Evolutionary conservation across 2,888 invertebrate species (phyloP).

Genomic region (Agrochola circellaris): DNA sequence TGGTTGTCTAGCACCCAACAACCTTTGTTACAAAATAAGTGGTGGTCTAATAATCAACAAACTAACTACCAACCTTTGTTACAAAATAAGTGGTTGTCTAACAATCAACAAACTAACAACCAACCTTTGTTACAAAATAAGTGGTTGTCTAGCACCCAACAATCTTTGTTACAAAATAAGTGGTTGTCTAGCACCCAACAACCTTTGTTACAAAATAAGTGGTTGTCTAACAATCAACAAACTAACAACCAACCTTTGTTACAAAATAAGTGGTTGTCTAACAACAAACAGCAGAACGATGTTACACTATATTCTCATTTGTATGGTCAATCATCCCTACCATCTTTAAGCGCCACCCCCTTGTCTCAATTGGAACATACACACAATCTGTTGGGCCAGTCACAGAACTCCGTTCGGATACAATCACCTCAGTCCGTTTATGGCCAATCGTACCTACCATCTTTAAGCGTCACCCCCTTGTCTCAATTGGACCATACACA

Average conservation of each 20-base stretch:
- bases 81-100: constrained; percentile 3
- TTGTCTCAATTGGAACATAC: neutral
- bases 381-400: neutral
- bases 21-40: constrained; percentile 2
- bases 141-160: neutral
- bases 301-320: neutral
- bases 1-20: neutral
- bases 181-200: constrained; percentile 4
- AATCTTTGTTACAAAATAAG: constrained; percentile 9
- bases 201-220: constrained; percentile 4
- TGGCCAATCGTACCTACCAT: neutral
- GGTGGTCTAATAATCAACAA: neutral
- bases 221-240: constrained; percentile 6
- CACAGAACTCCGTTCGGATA: neutral
- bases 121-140: constrained; percentile 11
- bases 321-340: neutral
- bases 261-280: constrained; percentile 12
- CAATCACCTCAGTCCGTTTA: neutral
- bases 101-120: neutral
- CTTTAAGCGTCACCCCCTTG: too few species aligned
- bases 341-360: neutral
- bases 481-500: too few species aligned
- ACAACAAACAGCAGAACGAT: constrained; percentile 7
- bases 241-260: constrained; percentile 5
- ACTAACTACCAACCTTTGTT: constrained; percentile 1